These are phyloP conservation scores for Cotesia congregata DNA, from an alignment of 2,888 invertebrate genomes.

Conservation along the genomic window DNA sequence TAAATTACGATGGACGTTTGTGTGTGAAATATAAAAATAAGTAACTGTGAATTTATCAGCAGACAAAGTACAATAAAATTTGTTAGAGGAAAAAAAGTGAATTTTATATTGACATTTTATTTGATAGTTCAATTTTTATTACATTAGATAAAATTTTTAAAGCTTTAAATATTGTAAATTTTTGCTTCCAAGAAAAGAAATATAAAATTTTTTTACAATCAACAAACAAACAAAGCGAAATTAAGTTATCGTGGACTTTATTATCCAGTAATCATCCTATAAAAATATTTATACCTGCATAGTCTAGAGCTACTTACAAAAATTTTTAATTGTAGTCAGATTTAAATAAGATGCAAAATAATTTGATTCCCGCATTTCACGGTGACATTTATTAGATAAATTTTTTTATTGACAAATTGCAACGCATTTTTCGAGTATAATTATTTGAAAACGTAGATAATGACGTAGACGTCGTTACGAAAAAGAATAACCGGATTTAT, in stretches of 20 bases:
- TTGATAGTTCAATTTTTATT: no score
- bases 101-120: no score
- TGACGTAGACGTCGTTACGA: no score
- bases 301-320: background rate
- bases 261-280: background rate
- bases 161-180: background rate
- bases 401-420: background rate
- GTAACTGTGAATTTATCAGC: background rate
- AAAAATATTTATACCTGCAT: background rate
- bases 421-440: no score
- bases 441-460: no score
- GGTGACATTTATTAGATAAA: background rate
- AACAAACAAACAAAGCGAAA: background rate
- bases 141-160: no score
- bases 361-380: background rate
- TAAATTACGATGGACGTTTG: background rate
- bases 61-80: no score
- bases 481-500: conserved; percentile 13
- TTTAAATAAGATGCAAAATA: background rate
- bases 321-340: background rate
- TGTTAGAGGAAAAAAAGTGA: no score
- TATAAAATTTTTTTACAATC: background rate
- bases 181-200: background rate
- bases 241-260: background rate
- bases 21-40: background rate